These are phyloP conservation scores for Cryptocephalus moraei DNA, from an alignment of 2,888 invertebrate genomes.

Conservation along the genomic window DNA sequence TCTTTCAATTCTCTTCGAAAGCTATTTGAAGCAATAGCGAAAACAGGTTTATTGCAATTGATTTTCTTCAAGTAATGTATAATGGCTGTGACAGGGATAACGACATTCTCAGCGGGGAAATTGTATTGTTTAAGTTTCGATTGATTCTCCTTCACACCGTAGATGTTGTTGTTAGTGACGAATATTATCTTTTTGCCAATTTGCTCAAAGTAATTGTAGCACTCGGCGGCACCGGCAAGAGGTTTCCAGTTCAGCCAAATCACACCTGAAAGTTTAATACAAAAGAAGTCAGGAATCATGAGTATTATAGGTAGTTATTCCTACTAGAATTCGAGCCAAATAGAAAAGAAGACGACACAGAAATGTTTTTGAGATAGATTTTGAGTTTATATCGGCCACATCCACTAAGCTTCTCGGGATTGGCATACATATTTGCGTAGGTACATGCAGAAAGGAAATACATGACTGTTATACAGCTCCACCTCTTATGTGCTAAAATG, in stretches of 20 bases:
- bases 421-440: no score
- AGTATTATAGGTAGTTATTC: no score
- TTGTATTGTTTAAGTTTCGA: not conserved
- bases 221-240: not conserved
- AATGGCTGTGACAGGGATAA: not conserved
- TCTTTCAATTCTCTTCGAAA: not conserved
- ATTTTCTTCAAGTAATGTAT: not conserved
- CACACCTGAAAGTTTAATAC: not conserved
- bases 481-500: no score
- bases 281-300: no score
- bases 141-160: not conserved
- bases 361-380: no score
- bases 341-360: no score
- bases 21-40: not conserved
- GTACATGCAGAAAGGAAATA: no score
- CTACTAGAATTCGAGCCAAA: no score
- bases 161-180: not conserved
- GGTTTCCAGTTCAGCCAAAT: not conserved
- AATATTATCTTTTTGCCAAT: not conserved
- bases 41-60: not conserved
- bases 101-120: not conserved
- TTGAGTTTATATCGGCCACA: no score
- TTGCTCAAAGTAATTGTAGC: not conserved
- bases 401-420: no score
- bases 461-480: no score